Conservation (phyloP, 2,888 invertebrate genomes). For the Sepioteuthis lessoniana region DNA sequence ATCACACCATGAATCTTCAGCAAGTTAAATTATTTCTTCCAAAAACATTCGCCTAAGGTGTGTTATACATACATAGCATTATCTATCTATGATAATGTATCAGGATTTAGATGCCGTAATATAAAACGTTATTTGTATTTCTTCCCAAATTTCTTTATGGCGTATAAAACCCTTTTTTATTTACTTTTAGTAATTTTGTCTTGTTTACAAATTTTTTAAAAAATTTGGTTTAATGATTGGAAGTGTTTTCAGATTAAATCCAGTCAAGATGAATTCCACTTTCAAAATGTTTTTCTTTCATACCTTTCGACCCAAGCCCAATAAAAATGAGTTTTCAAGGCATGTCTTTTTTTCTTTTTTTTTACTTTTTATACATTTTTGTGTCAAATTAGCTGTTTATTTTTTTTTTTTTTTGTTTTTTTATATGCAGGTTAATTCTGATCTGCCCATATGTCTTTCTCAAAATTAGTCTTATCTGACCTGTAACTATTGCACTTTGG, state of each 20-base stretch:
- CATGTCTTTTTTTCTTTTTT: not conserved
- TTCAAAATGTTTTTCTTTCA: not conserved
- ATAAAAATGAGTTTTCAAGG: conserved; percentile 20
- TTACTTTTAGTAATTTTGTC: not conserved
- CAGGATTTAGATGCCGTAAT: not conserved
- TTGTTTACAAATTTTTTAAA: not conserved
- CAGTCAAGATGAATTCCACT: not conserved
- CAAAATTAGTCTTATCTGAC: not conserved
- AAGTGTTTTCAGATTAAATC: not conserved
- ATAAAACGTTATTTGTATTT: not conserved
- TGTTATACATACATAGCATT: not conserved
- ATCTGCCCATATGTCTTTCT: not conserved
- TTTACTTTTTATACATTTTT: not conserved
- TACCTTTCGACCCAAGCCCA: not conserved
- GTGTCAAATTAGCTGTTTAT: not conserved
- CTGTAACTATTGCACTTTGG: no score
- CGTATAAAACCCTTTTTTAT: not conserved
- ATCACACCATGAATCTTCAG: not conserved
- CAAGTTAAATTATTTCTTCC: not conserved
- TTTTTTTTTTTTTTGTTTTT: not conserved
- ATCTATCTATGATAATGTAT: not conserved
- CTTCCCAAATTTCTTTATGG: not conserved
- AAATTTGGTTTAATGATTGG: not conserved
- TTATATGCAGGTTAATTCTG: not conserved
- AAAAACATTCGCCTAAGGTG: not conserved